Evolutionary conservation across 2,797 vertebrate genomes (phyloP), one percentile per base, ranked within the genome.

Genomic region (Nannoperca obscura): DNA sequence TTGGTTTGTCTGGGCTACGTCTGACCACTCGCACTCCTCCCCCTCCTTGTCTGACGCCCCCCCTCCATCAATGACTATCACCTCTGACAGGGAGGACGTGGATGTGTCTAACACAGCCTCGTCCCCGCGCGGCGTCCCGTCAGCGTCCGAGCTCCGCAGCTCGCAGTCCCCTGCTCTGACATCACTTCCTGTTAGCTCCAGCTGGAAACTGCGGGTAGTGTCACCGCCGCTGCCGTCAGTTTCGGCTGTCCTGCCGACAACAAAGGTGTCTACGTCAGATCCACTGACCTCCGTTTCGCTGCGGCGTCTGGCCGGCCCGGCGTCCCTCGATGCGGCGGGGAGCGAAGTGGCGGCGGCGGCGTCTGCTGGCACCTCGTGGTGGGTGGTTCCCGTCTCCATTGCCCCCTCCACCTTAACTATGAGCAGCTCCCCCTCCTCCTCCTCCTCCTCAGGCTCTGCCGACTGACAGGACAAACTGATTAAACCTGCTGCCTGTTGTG

Each of bases 211-310:
- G 57, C 60, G 64, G 61, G 67, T 32, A 5, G 64, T 12, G 57
- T 57, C 65, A 24, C 49, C 49, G 60, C 38, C 34, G 52, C 58
- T 62, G 70, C 42, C 64, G 27, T 82, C 76, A 75, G 63, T 80
- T 34, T 88, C 76, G 65, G 76, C 62, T 72, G 82, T 85, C 62
- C 57, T 81, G 82, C 67, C 55, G 76, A 78, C 85, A 83, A 90
- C 82, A 79, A 88, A 81, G 78, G 74, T 60, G 81, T 81, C 8
- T 79, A 62, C 7, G 72, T 90, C 84, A 55, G 91, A 88, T 87
- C 89, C 91, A 93, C 91, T 93, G 91, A 93, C 91, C 91, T 93
- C 92, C 85, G 34, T 81, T 73, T 71, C 55, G 47, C 64, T 72
- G 80, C 13, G 20, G 20, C 0, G 9, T 73, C 64, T 22, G 24